Conservation (phyloP, 2,888 invertebrate genomes). For the Prostheceraeus crozeri region DNA sequence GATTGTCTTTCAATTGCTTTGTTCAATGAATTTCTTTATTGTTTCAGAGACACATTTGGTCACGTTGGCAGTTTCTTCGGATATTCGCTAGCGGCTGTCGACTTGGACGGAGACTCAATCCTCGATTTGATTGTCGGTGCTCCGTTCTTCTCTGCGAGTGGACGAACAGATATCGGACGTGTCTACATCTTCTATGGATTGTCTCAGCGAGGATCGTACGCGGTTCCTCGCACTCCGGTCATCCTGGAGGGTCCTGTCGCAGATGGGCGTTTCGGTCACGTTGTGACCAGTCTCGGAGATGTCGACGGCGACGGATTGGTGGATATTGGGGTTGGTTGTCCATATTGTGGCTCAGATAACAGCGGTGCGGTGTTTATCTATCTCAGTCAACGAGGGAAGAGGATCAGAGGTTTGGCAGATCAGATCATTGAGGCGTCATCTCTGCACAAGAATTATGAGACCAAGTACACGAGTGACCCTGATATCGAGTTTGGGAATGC, state of each 20-base stretch:
- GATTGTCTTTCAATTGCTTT: too few species aligned
- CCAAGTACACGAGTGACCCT: too few species aligned
- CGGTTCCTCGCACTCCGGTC: conserved; percentile 29
- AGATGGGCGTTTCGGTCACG: conserved; percentile 69
- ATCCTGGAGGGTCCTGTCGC: conserved; percentile 39
- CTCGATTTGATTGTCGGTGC: conserved; percentile 36
- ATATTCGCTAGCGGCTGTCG: conserved; percentile 77
- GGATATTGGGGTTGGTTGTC: conserved; percentile 92
- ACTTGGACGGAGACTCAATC: conserved; percentile 64
- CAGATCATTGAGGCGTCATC: too few species aligned
- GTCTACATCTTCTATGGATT: conserved; percentile 36
- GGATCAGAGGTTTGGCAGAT: too few species aligned
- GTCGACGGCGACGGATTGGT: conserved; percentile 84
- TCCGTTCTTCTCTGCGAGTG: conserved; percentile 33
- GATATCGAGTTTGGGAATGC: too few species aligned
- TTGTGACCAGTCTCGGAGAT: conserved; percentile 82
- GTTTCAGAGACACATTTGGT: conserved; percentile 78
- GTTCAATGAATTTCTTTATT: too few species aligned
- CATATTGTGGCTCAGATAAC: conserved; percentile 64
- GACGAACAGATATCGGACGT: conserved; percentile 34
- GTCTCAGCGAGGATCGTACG: too few species aligned
- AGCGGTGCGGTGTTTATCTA: conserved; percentile 81
- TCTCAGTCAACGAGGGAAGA: conserved; percentile 62
- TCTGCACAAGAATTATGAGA: too few species aligned
- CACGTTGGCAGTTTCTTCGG: conserved; percentile 92